Evolutionary conservation across 2,113 vertebrate genomes (phyloP), one percentile per base, ranked within the genome.

Genomic region (Rhinolophus ferrumequinum): DNA sequence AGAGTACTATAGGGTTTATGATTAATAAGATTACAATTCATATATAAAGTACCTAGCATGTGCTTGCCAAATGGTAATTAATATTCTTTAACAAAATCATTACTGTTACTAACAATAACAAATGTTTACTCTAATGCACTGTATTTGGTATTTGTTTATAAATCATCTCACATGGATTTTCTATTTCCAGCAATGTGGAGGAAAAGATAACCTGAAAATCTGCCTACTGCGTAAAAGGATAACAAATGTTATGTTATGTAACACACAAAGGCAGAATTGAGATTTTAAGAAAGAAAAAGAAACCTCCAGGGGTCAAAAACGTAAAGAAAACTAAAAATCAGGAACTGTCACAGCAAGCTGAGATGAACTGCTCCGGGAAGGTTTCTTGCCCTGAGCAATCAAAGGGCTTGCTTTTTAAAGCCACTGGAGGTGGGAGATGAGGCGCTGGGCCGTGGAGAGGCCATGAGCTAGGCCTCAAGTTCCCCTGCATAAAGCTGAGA

Each of bases 21-120:
- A 85, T 88, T 79, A 64, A 41, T 70, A 90, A 94, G 72, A 93
- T 76, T 82, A 77, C 76, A 88, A 93, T 76, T 62, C 76, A 44
- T 44, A 87, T 24, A 70, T n/a, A 69, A 86, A 80, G 62, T 72
- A 88, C 44, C 21, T 70, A 82, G 54, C 18, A 95, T 86, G 15
- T 66, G 66, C 28, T 87, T 93, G 30, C 81, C 47, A 90, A 86
- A 88, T 79, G 24, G 1, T 86, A 96, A 66, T 70, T 73, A 87
- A 66, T 72, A 93, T 24, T 83, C 83, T 95, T 94, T 94, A 96
- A 94, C 15, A 87, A 44, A 83, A 93, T 22, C 22, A 88, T 81
- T 88, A 80, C 19, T 91, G 44, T 96, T 60, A 60, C 13, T 69
- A 96, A 77, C 52, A 93, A 85, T 47, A 95, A 70, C 35, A 56